Evolutionary conservation across 1,140 invertebrate species (phyloP), one percentile per base, ranked within the genome.

Genomic region (Danaus plexippus): DNA sequence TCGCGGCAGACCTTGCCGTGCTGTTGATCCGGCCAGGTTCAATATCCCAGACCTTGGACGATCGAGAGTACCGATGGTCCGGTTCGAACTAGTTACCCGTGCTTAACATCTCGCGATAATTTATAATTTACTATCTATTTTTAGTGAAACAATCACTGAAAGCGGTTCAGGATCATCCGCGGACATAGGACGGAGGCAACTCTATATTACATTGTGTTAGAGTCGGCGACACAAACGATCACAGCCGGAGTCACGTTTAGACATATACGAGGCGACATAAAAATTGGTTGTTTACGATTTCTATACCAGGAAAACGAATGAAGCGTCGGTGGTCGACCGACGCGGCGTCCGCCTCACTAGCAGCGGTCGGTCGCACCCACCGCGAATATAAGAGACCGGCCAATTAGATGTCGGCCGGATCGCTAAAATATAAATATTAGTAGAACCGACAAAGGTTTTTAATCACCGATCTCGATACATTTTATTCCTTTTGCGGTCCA

Each of bases 391-490:
- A 32, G 22, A 3, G 22, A 32, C 22, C 2, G 22, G 67, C 80
- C 80, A 83, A 86, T 86, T 86, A 86, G 83, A 86, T 86, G 78
- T 81, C 77, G 83, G 75, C 52, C 83, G 73, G 71, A 77, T 78
- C 72, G 78, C 80, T 77, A 85, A 83, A 86, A 86, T 86, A 85
- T 85, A 85, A 85, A 87, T 85, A 87, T 86, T 86, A 86, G 83
- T 86, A 86, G 83, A 86, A 79, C 83, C 83, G 83, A 86, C 83
- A 86, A 86, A 86, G 83, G 81, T 80, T 86, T 84, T 86, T 86
- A 86, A 86, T 86, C 83, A 86, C 80, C 78, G 76, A 86, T 86
- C 81, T 76, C 71, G 69, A 73, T 75, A 67, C 68, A 73, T 80
- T 76, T 86, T 85, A 71, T 64, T 83, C 80, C 69, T 86, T 86